Conservation (phyloP, 2,888 invertebrate genomes). For the Coelopa pilipes region DNA sequence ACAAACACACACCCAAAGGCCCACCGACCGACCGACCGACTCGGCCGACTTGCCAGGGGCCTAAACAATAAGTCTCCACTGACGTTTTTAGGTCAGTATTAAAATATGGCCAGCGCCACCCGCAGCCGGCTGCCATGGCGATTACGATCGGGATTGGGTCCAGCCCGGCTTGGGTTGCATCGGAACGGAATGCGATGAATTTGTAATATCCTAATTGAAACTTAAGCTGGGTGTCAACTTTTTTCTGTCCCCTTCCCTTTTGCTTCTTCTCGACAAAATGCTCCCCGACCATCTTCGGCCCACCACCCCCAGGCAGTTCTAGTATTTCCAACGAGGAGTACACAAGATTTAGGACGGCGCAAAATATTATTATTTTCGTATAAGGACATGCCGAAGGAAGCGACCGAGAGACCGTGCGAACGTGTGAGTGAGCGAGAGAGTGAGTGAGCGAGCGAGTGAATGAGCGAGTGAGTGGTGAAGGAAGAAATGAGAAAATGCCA, state of each 20-base stretch:
- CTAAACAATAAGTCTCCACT: conserved; percentile 53
- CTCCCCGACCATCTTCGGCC: background rate
- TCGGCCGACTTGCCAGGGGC: conserved; percentile 4
- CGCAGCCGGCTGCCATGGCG: too few relatives aligned
- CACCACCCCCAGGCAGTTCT: background rate
- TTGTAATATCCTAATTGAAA: conserved; percentile 59
- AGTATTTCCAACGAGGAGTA: too few relatives aligned
- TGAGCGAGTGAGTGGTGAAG: too few relatives aligned
- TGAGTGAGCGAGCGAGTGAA: too few relatives aligned
- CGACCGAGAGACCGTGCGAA: background rate
- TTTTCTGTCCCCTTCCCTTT: too few relatives aligned
- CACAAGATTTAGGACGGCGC: background rate
- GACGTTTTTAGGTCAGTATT: conserved; percentile 60
- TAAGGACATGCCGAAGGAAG: too few relatives aligned
- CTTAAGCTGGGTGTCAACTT: conserved; percentile 48
- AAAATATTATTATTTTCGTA: conserved; percentile 48
- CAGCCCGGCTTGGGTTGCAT: too few relatives aligned
- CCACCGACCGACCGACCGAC: background rate
- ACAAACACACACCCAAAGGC: too few relatives aligned
- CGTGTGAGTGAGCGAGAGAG: background rate
- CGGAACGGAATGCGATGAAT: conserved; percentile 19
- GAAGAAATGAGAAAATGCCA: background rate
- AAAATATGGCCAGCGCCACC: conserved; percentile 45
- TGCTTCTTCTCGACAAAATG: too few relatives aligned
- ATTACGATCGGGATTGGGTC: background rate